These are phyloP conservation scores for Samia ricini DNA, from an alignment of 1,140 invertebrate species.

Conservation along the genomic window DNA sequence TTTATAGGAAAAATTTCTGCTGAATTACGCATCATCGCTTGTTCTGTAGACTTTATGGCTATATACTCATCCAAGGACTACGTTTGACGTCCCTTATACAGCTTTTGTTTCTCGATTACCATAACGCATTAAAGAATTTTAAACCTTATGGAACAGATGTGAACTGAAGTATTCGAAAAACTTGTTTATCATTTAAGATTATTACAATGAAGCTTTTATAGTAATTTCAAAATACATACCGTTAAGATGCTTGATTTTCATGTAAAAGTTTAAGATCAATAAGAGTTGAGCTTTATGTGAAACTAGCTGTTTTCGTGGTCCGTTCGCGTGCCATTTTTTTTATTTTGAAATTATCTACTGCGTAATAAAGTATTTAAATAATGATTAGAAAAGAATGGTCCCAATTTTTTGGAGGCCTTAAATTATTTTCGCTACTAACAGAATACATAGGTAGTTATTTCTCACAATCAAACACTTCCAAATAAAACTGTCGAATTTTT, in stretches of 20 bases:
- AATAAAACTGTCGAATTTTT: no score
- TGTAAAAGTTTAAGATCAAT: no score
- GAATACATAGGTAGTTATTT: no score
- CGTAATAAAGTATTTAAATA: no score
- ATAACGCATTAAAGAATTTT: background rate
- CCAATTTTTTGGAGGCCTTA: no score
- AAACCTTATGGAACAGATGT: background rate
- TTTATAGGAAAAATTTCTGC: conserved; percentile 67
- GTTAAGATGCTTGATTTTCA: background rate
- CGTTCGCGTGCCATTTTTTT: no score
- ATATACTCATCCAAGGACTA: conserved; percentile 48
- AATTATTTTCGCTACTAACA: no score
- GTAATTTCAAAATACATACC: background rate
- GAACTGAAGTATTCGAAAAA: background rate
- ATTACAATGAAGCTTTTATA: background rate
- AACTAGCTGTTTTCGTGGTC: no score
- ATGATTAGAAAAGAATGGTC: no score
- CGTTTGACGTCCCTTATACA: conserved; percentile 38
- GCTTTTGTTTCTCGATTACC: conserved; percentile 4
- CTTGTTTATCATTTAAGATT: background rate
- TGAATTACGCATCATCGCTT: conserved; percentile 54
- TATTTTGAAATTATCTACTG: no score
- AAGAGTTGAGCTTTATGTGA: no score
- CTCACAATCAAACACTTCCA: no score
- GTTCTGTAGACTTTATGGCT: conserved; percentile 60